Conservation (phyloP, 92 coral and sea anemone species). For the Hydrozoanthus gracilis region DNA sequence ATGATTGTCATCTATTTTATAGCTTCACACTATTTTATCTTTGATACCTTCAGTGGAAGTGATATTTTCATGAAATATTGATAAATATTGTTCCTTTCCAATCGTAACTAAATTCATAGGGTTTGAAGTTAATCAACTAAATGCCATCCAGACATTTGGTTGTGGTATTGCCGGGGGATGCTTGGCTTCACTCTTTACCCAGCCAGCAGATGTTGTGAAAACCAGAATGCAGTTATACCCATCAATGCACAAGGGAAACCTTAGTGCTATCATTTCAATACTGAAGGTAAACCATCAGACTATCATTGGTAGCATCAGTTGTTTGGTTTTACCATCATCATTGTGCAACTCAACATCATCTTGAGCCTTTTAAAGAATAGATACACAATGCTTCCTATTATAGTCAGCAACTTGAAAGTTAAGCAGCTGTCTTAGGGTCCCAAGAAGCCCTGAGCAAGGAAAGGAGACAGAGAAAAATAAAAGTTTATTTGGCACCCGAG, state of each 20-base stretch:
- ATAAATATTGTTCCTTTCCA: no score
- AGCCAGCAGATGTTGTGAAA: slow-evolving; percentile 39
- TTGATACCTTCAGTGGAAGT: no score
- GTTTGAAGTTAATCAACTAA: slow-evolving; percentile 31
- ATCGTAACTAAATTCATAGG: background rate
- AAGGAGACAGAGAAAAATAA: no score
- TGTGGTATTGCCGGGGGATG: slow-evolving; percentile 34
- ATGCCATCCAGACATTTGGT: slow-evolving; percentile 31
- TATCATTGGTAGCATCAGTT: background rate
- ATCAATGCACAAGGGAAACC: slow-evolving; percentile 28
- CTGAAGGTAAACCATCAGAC: slow-evolving; percentile 1
- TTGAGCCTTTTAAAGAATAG: no score
- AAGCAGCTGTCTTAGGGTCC: no score
- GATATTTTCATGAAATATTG: no score
- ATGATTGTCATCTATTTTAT: no score
- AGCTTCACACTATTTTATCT: no score
- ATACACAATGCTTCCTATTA: no score
- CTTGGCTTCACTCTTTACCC: slow-evolving; percentile 32
- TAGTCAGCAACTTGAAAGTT: background rate
- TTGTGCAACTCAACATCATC: background rate
- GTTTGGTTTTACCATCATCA: background rate
- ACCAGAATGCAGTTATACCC: slow-evolving; percentile 40
- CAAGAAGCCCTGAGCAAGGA: no score
- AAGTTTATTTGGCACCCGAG: no score
- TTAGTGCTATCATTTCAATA: slow-evolving; percentile 22